Base-by-base conservation (phyloP, 2,888 invertebrate genomes). In the Drosophila conformis region DNA sequence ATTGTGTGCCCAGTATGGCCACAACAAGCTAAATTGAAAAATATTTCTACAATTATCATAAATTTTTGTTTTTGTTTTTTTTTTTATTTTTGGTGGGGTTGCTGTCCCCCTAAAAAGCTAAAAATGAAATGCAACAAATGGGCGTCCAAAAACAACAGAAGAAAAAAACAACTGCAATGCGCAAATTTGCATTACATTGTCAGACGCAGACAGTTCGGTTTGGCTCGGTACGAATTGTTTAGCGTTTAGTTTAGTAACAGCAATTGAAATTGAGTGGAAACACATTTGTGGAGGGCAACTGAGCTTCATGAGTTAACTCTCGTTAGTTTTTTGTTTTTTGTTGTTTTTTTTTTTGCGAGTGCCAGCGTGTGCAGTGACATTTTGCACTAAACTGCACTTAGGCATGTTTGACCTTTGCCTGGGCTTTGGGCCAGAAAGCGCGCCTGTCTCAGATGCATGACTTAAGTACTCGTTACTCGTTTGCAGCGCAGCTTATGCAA, bases 311-410 rank as follows among this genome's bases (percentile, higher is more conserved):
- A 29, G 27, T 56, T 57, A 52, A 53, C 15, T 40, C 13, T 38
- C 18, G 21, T n/a, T 48, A 35, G 42, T 56, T 64, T 46, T 27
- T 36, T 2, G 1, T 15, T 36, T 15, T 21, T 42, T 21, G 11
- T 0, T 42, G 6, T 2, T 42, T 21, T 46, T 2, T 46, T 2
- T 18, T 42, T 48, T 56, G 58, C 65, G 78, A 83, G 86, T 87
- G 89, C 48, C 85, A 74, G 84, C 84, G 87, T 85, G 89, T 87
- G 84, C 89, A 87, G 74, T 85, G 84, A 85, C 84, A 85, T 85
- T 85, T 89, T 72, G 78, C 72, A 64, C 78, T 76, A 73, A 79
- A 73, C 69, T 80, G 80, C 87, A 82, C 72, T 86, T 73, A 69
- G 79, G 69, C 89, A 83, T 76, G 84, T 85, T 89, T 89, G 90